These are phyloP conservation scores for Lepus europaeus DNA, from an alignment of 2,113 vertebrate species.

Conservation along the genomic window DNA sequence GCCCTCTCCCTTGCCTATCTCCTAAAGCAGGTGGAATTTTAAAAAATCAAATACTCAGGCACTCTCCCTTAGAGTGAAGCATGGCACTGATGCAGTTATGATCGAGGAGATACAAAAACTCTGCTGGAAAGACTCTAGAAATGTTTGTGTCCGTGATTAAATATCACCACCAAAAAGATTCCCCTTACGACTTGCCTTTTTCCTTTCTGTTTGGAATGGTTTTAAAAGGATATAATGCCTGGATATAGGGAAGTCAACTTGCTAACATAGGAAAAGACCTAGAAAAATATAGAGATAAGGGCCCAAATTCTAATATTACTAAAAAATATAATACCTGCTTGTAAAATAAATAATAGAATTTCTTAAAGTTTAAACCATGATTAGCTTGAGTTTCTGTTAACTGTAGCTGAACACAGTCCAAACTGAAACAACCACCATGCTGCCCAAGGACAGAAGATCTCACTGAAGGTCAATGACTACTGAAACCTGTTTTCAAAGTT, in stretches of 20 bases:
- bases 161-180: no score
- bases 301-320: neutral
- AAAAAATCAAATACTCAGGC: neutral
- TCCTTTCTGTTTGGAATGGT: neutral
- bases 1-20: neutral
- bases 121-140: neutral
- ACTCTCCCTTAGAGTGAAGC: neutral
- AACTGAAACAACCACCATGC: neutral
- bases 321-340: neutral
- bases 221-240: neutral
- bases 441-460: neutral
- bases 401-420: neutral
- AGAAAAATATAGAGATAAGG: neutral
- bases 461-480: neutral
- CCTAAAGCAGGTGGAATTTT: neutral
- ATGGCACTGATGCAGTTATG: neutral
- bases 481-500: neutral
- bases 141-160: neutral
- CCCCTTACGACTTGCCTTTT: neutral
- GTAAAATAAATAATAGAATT: neutral
- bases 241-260: neutral
- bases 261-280: neutral
- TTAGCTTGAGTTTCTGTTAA: neutral
- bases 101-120: neutral
- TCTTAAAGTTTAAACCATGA: neutral